phyloP scores from a whole-genome alignment of 2,888 invertebrate species.

The Drosophila borealis region DNA sequence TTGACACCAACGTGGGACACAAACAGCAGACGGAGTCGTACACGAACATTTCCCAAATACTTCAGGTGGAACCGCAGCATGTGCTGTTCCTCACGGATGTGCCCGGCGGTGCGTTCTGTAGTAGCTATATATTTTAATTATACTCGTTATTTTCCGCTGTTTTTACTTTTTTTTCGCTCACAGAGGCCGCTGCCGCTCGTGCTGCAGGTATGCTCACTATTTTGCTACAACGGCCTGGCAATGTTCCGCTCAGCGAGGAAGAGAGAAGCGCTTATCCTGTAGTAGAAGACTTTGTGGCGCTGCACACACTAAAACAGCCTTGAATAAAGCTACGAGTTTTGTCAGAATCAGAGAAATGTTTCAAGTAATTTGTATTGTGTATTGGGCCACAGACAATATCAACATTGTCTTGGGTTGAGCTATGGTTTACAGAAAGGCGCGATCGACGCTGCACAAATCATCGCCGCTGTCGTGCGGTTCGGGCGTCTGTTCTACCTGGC shows the following conservation, averaged over 20 bases:
- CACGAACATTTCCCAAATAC: slow-evolving; percentile 89
- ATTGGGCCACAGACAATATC: neutral
- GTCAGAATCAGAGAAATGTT: slow-evolving; percentile 7
- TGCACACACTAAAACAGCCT: slow-evolving; percentile 24
- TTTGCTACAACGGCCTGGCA: slow-evolving; percentile 92
- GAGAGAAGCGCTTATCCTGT: slow-evolving; percentile 86
- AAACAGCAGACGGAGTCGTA: slow-evolving; percentile 93
- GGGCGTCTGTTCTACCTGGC: slow-evolving; percentile 41
- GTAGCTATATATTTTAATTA: neutral
- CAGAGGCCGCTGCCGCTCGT: slow-evolving; percentile 94
- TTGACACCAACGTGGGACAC: slow-evolving; percentile 93
- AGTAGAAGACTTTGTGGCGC: slow-evolving; percentile 86
- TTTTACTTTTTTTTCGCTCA: slow-evolving; percentile 51
- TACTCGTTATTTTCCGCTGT: neutral
- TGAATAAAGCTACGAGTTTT: slow-evolving; percentile 22
- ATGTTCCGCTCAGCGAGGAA: slow-evolving; percentile 88
- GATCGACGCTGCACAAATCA: slow-evolving; percentile 82
- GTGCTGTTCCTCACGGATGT: slow-evolving; percentile 95
- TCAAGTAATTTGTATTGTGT: neutral
- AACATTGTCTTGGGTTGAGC: neutral
- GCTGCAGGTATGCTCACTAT: slow-evolving; percentile 89
- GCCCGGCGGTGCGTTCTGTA: slow-evolving; percentile 89
- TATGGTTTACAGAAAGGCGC: slow-evolving; percentile 74
- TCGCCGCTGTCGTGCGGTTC: slow-evolving; percentile 78
- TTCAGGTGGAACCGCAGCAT: slow-evolving; percentile 88